Conservation (phyloP, 2,888 invertebrate genomes). For the Cordilura impudica region DNA sequence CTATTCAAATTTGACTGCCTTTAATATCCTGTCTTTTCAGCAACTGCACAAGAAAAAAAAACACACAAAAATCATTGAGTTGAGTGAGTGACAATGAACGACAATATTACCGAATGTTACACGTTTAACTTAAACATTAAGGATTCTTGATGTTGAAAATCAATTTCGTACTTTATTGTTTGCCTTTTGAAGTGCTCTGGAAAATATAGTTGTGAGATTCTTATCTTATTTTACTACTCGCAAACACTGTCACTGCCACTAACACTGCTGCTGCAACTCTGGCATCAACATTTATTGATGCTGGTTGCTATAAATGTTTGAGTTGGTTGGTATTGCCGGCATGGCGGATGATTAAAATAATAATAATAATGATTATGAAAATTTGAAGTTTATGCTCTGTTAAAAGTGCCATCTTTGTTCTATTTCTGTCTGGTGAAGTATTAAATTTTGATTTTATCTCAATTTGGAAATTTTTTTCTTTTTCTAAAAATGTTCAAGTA, state of each 20-base stretch:
- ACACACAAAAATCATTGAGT: constrained; percentile 23
- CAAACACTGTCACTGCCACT: constrained; percentile 12
- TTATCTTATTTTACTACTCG: constrained; percentile 37
- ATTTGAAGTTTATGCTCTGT: constrained; percentile 48
- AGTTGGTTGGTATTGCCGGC: constrained; percentile 7
- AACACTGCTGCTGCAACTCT: neutral
- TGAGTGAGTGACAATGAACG: constrained; percentile 55
- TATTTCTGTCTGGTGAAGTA: neutral
- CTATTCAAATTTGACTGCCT: constrained; percentile 50
- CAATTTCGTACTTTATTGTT: constrained; percentile 76
- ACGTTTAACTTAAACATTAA: constrained; percentile 55
- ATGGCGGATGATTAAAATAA: constrained; percentile 24
- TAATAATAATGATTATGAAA: constrained; percentile 51
- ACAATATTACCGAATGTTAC: constrained; percentile 52
- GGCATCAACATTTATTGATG: constrained; percentile 21
- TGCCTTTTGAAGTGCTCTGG: constrained; percentile 75
- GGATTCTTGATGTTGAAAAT: constrained; percentile 72
- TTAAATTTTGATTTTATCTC: constrained; percentile 19
- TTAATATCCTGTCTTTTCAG: constrained; percentile 59
- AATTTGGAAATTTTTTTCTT: constrained; percentile 11
- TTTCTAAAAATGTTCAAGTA: constrained; percentile 21
- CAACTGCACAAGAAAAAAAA: neutral
- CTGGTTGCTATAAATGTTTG: neutral
- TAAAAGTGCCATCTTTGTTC: constrained; percentile 29
- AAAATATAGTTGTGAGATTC: constrained; percentile 68